Percentiles rank a stretch among this genome's conserved stretches.
phyloP scores from a whole-genome alignment of 2,113 vertebrate genomes.

The Phalacrocorax brasilianus region DNA sequence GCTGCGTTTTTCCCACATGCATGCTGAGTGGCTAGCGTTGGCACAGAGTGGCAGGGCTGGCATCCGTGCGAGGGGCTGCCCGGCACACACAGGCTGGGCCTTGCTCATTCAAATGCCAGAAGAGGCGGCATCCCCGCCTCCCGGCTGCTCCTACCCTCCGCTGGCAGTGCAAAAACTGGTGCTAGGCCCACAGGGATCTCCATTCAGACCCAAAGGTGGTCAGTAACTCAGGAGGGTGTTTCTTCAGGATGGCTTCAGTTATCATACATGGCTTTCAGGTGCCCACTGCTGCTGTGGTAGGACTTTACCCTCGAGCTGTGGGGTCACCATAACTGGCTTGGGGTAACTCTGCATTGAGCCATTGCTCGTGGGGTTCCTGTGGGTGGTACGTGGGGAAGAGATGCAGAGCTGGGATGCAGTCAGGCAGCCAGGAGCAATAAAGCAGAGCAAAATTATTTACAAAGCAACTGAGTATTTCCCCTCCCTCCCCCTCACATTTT shows the following conservation, averaged over 20 bases:
- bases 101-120: background rate
- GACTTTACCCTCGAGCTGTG: background rate
- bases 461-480: background rate
- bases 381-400: background rate
- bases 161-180: background rate
- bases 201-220: background rate
- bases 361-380: background rate
- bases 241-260: background rate
- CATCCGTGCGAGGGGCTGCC: background rate
- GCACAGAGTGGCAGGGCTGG: background rate
- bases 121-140: background rate
- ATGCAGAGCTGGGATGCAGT: background rate
- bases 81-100: background rate
- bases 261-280: background rate
- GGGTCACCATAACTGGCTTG: background rate
- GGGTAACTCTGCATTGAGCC: background rate
- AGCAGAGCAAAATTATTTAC: background rate
- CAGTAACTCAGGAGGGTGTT: background rate
- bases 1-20: slow-evolving; percentile 1
- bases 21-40: accelerated
- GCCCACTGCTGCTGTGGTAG: background rate
- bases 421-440: background rate
- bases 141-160: background rate
- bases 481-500: background rate
- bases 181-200: background rate